Conservation (phyloP, 2,888 invertebrate species). For the Leistus spinibarbis region DNA sequence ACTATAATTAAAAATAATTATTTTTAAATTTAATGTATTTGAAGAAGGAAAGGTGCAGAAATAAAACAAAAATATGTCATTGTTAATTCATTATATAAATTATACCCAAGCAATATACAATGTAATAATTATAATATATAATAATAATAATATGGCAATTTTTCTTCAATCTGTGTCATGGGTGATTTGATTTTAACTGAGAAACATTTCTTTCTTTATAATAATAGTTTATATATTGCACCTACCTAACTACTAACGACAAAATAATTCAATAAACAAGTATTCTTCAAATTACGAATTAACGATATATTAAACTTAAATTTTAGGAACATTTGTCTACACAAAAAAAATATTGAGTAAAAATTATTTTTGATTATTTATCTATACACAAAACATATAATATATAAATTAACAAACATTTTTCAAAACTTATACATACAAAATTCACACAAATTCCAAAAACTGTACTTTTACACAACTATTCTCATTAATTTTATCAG, state of each 20-base stretch:
- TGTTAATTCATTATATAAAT: conserved; percentile 59
- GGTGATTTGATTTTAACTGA: conserved; percentile 36
- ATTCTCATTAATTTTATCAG: neutral
- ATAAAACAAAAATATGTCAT: conserved; percentile 46
- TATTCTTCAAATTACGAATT: conserved; percentile 35
- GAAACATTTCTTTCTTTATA: conserved; percentile 45
- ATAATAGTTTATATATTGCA: conserved; percentile 57
- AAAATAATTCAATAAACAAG: conserved; percentile 41
- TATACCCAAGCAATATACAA: conserved; percentile 60
- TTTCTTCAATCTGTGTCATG: conserved; percentile 41
- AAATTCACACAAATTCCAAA: neutral
- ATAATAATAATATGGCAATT: conserved; percentile 59
- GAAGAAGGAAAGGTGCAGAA: neutral
- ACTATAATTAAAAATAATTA: too few relatives aligned
- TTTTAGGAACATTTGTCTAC: conserved; percentile 54
- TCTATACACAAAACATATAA: conserved; percentile 14
- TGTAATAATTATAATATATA: conserved; percentile 47
- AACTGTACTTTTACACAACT: neutral
- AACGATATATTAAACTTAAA: conserved; percentile 50
- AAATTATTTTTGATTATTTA: conserved; percentile 36
- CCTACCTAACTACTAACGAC: conserved; percentile 56
- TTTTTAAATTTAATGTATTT: too few relatives aligned
- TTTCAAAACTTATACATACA: neutral
- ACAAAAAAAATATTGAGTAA: conserved; percentile 40
- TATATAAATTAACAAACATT: conserved; percentile 1